These are phyloP conservation scores for Formica exsecta DNA, from an alignment of 1,140 invertebrate genomes.

Conservation along the genomic window DNA sequence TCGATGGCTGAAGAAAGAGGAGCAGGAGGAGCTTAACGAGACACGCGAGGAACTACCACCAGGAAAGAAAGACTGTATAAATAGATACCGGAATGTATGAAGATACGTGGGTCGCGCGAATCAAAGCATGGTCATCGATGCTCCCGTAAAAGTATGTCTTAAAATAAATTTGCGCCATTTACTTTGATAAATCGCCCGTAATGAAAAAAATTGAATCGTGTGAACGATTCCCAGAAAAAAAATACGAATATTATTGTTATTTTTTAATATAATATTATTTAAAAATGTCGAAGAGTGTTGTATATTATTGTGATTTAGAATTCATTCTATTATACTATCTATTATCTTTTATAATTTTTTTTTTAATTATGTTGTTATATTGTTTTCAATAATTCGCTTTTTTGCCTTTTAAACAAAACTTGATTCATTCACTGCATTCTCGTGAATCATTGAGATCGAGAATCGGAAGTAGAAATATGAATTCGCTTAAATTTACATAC, in stretches of 20 bases:
- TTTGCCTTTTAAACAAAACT: neutral
- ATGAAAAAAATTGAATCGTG: neutral
- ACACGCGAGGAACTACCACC: slow-evolving; percentile 45
- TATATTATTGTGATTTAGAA: neutral
- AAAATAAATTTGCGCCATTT: neutral
- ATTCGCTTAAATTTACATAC: neutral
- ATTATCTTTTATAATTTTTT: neutral
- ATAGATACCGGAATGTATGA: slow-evolving; percentile 33
- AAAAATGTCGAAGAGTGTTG: neutral
- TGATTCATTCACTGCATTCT: neutral
- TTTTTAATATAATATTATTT: neutral
- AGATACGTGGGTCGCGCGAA: slow-evolving; percentile 16
- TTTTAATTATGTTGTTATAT: neutral
- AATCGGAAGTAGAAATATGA: neutral
- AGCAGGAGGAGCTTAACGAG: slow-evolving; percentile 40
- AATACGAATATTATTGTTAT: neutral
- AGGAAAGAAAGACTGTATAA: slow-evolving; percentile 38
- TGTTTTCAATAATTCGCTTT: neutral
- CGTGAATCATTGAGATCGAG: neutral
- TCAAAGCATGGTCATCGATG: neutral
- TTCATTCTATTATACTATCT: neutral
- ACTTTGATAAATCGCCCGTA: neutral
- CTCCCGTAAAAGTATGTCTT: neutral
- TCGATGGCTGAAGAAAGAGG: slow-evolving; percentile 47
- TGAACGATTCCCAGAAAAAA: neutral